Evolutionary conservation across 2,888 invertebrate species (phyloP).

Genomic region (Ganaspis brasiliensis): DNA sequence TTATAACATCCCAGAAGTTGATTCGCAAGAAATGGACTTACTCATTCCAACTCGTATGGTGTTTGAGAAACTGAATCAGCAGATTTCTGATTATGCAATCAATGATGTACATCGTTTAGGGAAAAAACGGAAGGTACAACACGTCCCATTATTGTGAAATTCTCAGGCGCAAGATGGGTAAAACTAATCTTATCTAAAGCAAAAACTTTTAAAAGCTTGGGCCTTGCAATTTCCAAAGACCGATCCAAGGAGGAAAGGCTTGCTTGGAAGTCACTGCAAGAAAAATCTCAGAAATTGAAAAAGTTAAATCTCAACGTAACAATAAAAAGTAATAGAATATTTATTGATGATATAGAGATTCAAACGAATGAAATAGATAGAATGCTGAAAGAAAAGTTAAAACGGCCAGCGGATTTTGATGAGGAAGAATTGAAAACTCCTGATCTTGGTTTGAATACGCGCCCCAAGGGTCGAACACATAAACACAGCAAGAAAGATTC

Average conservation of each 20-base stretch:
- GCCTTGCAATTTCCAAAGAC: constrained; percentile 1
- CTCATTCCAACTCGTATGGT: not conserved
- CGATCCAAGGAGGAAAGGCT: not conserved
- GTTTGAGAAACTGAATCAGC: not conserved
- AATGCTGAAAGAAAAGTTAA: not conserved
- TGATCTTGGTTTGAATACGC: not conserved
- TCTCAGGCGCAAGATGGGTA: not conserved
- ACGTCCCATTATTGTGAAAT: not conserved
- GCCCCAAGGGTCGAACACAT: not conserved
- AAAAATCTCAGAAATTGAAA: not conserved
- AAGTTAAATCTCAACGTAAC: not conserved
- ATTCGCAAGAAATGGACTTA: not conserved
- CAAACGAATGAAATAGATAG: not conserved
- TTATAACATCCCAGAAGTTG: not conserved
- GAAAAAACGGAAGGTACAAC: not conserved
- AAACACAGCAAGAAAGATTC: not conserved
- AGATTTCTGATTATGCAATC: not conserved
- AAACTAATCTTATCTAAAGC: not conserved
- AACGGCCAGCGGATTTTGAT: not conserved
- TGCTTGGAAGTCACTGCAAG: constrained; percentile 2
- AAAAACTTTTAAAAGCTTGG: not conserved
- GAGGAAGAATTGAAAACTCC: not conserved
- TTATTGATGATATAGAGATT: not conserved
- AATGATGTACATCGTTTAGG: not conserved
- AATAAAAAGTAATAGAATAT: not conserved